Evolutionary conservation across 2,797 vertebrate species (phyloP), one percentile per base, ranked within the genome.

Genomic region (Betta splendens): DNA sequence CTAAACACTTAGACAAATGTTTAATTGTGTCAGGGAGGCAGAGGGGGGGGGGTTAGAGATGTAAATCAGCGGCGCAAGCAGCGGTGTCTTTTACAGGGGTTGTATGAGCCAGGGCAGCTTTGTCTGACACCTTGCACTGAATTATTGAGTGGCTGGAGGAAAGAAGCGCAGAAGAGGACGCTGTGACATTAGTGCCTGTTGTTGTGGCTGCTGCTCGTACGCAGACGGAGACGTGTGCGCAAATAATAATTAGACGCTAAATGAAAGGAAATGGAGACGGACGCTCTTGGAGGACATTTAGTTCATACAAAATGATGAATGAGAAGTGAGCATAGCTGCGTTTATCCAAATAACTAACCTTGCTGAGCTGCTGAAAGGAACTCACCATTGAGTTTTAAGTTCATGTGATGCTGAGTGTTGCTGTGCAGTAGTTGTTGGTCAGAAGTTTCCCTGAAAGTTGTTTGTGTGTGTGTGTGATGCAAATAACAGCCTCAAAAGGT

Each of bases 101-200:
- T 89, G 87, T 84, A 85, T 86, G 85, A 90, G 89, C 88, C 86
- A 88, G 85, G 72, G 88, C 89, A 92, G 90, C 91, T 93, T 93
- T 93, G 92, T 92, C 90, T 89, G 89, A 93, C 92, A 93, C 86
- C 72, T 79, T 75, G 57, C 80, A 72, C 81, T 93, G 82, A 93
- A 93, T 93, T 91, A 92, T 93, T 92, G 77, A 92, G 77, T 53
- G 66, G 72, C 52, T 49, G 47, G 55, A 64, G 68, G 60, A 42
- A 8, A 75, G 71, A 53, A 63, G 64, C 47, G 70, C 72, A 76
- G 71, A 84, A 72, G 84, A 79, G 80, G 81, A 81, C 81, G 51
- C 78, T 21, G 65, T 89, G 91, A 90, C 89, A 90, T 91, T 89
- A 87, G 88, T 86, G 80, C 78, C 87, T 89, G 89, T 89, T 91